A percentile compares a stretch with the other conserved stretches of the same genome.
These are phyloP conservation scores for Exaiptasia diaphana DNA, from an alignment of 64 coral and sea anemone genomes.

Conservation along the genomic window DNA sequence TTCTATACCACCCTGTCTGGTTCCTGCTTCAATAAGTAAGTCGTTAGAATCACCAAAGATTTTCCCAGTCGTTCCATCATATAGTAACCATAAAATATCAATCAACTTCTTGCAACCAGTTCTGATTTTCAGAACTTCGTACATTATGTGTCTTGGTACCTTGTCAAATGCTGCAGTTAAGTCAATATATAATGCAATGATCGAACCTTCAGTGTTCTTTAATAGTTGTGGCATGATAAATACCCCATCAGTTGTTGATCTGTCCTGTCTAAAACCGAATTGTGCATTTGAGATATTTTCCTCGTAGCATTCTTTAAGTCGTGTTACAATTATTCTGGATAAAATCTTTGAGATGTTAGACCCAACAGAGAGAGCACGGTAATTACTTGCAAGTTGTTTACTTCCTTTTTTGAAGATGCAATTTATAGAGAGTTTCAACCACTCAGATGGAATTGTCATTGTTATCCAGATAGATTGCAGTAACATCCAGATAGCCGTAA, in stretches of 20 bases:
- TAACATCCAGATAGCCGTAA: background rate
- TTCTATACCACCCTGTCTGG: constrained; percentile 1
- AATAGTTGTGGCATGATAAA: constrained; percentile 6
- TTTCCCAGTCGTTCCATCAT: background rate
- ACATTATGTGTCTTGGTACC: background rate
- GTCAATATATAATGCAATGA: constrained; percentile 3
- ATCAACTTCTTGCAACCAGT: background rate
- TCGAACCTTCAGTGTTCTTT: background rate
- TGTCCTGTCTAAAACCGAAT: background rate
- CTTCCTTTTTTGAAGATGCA: background rate
- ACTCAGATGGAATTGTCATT: background rate
- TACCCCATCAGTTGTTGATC: constrained; percentile 11
- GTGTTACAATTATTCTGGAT: background rate
- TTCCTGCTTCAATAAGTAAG: background rate
- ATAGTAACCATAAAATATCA: background rate
- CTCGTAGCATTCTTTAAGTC: background rate
- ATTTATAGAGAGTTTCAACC: constrained; percentile 4
- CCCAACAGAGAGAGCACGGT: background rate
- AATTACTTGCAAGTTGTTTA: background rate
- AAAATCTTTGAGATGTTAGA: constrained; percentile 11
- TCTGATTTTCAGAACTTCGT: constrained; percentile 4
- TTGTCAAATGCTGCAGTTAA: constrained; percentile 1
- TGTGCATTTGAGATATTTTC: background rate
- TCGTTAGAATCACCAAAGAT: background rate
- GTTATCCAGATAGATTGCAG: background rate